Evolutionary conservation across 2,113 vertebrate genomes (phyloP).

Genomic region (Cyprinodon tularosa): DNA sequence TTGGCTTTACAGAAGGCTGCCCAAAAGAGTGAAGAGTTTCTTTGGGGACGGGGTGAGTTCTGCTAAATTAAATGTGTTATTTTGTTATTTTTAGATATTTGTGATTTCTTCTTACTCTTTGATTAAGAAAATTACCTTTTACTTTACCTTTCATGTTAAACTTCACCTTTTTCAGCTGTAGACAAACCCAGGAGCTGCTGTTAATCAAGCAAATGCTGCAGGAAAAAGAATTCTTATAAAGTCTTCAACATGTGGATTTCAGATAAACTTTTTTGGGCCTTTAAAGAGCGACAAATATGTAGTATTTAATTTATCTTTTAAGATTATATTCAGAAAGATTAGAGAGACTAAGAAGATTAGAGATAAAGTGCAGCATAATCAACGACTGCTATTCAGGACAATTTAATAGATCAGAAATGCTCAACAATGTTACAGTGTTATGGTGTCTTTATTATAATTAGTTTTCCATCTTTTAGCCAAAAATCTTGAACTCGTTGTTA

Average conservation of each 20-base stretch:
- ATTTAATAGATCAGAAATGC: too few species aligned
- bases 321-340: too few species aligned
- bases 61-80: not conserved
- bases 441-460: too few species aligned
- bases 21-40: slow-evolving; percentile 94
- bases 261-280: not conserved
- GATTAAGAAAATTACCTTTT: not conserved
- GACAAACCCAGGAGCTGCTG: not conserved
- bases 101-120: not conserved
- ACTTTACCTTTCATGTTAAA: not conserved
- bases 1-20: slow-evolving; percentile 84
- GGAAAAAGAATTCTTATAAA: not conserved
- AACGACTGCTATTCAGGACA: too few species aligned
- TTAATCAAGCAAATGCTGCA: not conserved
- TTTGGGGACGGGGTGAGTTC: slow-evolving; percentile 94
- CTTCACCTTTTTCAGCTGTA: not conserved
- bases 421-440: too few species aligned
- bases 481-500: not conserved
- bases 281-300: too few species aligned
- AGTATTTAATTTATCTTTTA: too few species aligned
- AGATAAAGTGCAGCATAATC: too few species aligned
- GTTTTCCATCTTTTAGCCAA: too few species aligned
- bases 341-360: too few species aligned
- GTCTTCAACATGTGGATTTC: not conserved
- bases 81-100: not conserved